phyloP scores from a whole-genome alignment of 2,888 invertebrate genomes.

The Drosophila siamana region DNA sequence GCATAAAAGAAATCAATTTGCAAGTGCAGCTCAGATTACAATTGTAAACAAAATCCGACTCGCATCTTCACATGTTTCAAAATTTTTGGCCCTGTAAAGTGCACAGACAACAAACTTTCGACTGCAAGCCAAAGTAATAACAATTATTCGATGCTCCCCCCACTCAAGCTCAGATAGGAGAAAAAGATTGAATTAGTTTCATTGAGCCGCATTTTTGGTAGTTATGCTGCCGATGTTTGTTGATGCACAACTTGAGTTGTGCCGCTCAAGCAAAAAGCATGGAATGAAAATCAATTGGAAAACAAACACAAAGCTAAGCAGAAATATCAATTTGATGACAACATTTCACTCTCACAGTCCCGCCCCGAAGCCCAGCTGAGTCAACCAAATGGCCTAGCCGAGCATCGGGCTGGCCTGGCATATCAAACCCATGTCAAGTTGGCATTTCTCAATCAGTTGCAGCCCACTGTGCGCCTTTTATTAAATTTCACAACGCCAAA shows the following conservation, averaged over 20 bases:
- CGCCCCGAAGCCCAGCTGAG: not conserved
- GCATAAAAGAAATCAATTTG: not conserved
- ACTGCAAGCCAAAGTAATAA: slow-evolving; percentile 3
- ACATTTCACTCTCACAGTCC: slow-evolving; percentile 8
- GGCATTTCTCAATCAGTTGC: slow-evolving; percentile 55
- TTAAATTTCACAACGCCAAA: slow-evolving; percentile 67
- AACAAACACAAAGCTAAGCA: slow-evolving; percentile 46
- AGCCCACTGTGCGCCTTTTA: slow-evolving; percentile 70
- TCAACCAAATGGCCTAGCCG: not conserved
- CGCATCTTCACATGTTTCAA: too few relatives aligned
- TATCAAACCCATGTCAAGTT: slow-evolving; percentile 55
- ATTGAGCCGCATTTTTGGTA: slow-evolving; percentile 4
- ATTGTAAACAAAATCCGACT: slow-evolving; percentile 1
- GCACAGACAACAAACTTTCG: not conserved
- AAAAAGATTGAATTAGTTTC: slow-evolving; percentile 28
- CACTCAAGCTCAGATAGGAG: too few relatives aligned
- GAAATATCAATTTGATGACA: slow-evolving; percentile 49
- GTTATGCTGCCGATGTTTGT: not conserved
- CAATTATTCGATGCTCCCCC: slow-evolving; percentile 8
- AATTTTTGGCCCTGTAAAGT: too few relatives aligned
- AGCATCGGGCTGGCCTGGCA: not conserved
- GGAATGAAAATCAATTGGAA: slow-evolving; percentile 44
- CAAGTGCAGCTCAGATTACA: not conserved
- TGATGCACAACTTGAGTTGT: slow-evolving; percentile 2
- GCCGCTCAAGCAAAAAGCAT: slow-evolving; percentile 15